phyloP scores from a whole-genome alignment of 2,888 invertebrate genomes.

The Amphipyra berbera region DNA sequence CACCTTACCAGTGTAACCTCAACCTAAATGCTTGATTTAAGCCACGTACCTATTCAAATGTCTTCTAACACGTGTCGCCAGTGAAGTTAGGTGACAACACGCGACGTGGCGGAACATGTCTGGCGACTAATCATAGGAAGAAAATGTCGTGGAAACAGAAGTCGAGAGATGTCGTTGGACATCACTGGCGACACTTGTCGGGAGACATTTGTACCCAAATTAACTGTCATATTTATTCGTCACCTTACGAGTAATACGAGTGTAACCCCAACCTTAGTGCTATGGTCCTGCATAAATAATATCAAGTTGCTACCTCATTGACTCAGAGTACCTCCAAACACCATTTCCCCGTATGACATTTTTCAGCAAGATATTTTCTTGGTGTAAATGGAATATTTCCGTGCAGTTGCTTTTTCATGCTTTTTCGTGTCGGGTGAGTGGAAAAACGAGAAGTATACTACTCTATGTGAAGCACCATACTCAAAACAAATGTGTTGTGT shows the following conservation, averaged over 20 bases:
- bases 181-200: no score
- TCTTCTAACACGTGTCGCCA: no score
- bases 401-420: constrained; percentile 19
- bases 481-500: constrained; percentile 8
- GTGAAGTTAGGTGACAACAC: no score
- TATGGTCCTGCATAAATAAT: not conserved
- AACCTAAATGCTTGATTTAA: not conserved
- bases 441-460: constrained; percentile 8
- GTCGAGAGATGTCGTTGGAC: no score
- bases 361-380: constrained; percentile 8
- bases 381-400: constrained; percentile 11
- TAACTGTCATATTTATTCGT: no score
- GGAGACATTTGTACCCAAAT: no score
- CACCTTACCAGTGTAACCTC: no score
- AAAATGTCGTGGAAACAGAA: no score
- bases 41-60: no score
- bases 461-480: not conserved
- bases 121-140: no score
- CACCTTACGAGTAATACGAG: no score
- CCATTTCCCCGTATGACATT: not conserved
- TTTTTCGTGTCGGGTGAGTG: not conserved
- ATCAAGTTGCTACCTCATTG: constrained; percentile 8
- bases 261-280: not conserved
- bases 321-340: not conserved
- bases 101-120: no score